phyloP scores from a whole-genome alignment of 2,888 invertebrate species.

The Pachymerium ferrugineum region DNA sequence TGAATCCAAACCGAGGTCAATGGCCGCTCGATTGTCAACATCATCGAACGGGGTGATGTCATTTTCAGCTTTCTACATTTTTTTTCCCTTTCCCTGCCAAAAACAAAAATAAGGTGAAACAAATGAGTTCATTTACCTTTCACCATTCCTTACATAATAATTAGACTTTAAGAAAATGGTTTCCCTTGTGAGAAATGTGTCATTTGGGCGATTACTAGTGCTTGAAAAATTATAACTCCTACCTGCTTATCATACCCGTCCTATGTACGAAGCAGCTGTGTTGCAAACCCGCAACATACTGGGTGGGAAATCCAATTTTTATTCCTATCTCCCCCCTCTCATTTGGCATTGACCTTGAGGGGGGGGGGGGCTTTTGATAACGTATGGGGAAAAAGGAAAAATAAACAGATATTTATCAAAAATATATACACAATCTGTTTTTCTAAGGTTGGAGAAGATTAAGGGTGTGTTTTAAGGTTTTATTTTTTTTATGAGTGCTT shows the following conservation, averaged over 20 bases:
- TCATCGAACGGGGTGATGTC: background rate
- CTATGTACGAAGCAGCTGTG: background rate
- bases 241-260: too few relatives aligned
- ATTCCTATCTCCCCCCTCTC: background rate
- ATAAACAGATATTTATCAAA: background rate
- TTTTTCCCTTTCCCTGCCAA: background rate
- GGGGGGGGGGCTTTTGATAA: background rate
- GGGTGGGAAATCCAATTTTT: background rate
- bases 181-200: background rate
- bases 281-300: background rate
- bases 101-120: constrained; percentile 9
- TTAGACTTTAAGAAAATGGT: background rate
- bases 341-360: constrained; percentile 14
- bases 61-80: background rate
- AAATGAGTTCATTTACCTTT: constrained; percentile 24
- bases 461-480: too few relatives aligned
- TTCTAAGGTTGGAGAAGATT: too few relatives aligned
- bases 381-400: background rate
- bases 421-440: too few relatives aligned
- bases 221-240: background rate
- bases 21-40: constrained; percentile 23
- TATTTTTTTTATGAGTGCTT: background rate
- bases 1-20: background rate
- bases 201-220: background rate
- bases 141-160: constrained; percentile 6